phyloP scores from a whole-genome alignment of 2,888 invertebrate genomes.

The Drosophila koepferae region DNA sequence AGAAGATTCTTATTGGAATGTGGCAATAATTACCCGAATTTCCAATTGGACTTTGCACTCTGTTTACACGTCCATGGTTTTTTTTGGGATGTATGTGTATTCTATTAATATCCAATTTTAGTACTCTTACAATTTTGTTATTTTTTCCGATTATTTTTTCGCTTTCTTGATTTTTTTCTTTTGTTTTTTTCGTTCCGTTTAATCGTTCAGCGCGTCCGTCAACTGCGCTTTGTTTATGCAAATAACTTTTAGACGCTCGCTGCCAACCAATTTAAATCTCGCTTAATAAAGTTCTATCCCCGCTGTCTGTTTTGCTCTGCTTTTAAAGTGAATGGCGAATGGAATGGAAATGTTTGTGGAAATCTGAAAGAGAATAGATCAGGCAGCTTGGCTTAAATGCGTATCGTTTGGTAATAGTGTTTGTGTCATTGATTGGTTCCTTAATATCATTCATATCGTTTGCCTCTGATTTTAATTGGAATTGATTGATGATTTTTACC shows the following conservation, averaged over 20 bases:
- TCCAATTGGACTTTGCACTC: constrained; percentile 39
- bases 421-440: too few species aligned
- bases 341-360: constrained; percentile 25
- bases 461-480: not conserved
- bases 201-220: constrained; percentile 51
- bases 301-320: constrained; percentile 1
- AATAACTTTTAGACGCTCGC: constrained; percentile 47
- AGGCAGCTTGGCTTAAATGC: constrained; percentile 9
- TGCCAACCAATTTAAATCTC: constrained; percentile 49
- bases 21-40: constrained; percentile 37
- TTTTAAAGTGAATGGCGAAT: not conserved
- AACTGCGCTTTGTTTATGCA: constrained; percentile 60
- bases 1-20: not conserved
- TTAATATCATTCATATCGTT: not conserved
- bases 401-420: not conserved
- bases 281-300: constrained; percentile 47
- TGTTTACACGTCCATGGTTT: constrained; percentile 5
- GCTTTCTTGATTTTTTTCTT: constrained; percentile 21
- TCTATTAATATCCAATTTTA: constrained; percentile 67
- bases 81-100: constrained; percentile 13
- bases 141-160: constrained; percentile 22
- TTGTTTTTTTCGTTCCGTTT: constrained; percentile 8
- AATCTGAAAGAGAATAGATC: constrained; percentile 4
- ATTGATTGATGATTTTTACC: not conserved
- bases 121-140: constrained; percentile 45